These are phyloP conservation scores for Cacatua alba DNA, from an alignment of 2,113 vertebrate species.

Conservation along the genomic window DNA sequence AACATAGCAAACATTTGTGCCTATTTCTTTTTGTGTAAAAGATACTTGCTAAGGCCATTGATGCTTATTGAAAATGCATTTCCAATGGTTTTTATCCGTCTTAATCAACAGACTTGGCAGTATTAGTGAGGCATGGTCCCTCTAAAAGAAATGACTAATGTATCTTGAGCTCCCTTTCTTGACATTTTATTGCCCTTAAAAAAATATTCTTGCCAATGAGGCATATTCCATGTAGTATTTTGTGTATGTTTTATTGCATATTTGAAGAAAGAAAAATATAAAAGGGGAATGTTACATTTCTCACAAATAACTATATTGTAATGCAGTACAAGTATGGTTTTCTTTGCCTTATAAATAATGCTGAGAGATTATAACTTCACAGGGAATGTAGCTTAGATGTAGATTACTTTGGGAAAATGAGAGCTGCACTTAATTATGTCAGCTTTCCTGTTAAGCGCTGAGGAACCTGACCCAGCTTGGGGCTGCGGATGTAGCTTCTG, in stretches of 20 bases:
- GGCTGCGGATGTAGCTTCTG: neutral
- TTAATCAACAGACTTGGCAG: neutral
- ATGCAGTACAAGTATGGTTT: neutral
- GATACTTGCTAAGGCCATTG: neutral
- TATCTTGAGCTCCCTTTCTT: neutral
- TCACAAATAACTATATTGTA: neutral
- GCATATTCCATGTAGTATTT: neutral
- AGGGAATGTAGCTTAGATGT: neutral
- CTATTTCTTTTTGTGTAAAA: neutral
- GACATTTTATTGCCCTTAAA: neutral
- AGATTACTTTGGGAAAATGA: neutral
- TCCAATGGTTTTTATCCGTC: conserved; percentile 24
- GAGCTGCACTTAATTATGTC: neutral
- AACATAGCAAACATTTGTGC: neutral
- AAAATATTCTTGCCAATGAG: neutral
- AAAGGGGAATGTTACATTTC: neutral
- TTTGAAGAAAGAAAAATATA: neutral
- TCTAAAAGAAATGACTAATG: conserved; percentile 1
- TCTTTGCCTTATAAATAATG: neutral
- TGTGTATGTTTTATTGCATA: neutral
- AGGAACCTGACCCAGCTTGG: neutral
- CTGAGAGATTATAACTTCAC: neutral
- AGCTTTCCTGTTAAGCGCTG: neutral
- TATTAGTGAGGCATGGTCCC: neutral
- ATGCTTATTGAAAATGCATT: conserved; percentile 41